Evolutionary conservation across 1,140 invertebrate species (phyloP), one percentile per base, ranked within the genome.

Genomic region (Ooceraea biroi): DNA sequence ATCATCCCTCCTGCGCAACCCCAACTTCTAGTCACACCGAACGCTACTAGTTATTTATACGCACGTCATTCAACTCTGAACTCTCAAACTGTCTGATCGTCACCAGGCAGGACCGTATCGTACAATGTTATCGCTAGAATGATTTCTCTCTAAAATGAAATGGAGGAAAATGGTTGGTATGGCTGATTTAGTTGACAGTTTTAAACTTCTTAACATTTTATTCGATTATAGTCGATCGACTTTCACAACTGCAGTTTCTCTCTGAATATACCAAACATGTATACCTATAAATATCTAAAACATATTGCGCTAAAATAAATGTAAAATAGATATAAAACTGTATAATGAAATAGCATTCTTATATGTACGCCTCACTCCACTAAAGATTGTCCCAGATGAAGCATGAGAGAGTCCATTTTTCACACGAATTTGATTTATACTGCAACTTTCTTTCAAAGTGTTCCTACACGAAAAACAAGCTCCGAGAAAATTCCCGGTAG

Each of bases 11-110:
- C 83, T 82, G 50, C 60, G 77, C 84, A 60, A 84, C 87, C 88
- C 85, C 83, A 57, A 63, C 77, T 74, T 89, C 90, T 88, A 90
- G 87, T 91, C 89, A 91, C 90, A 89, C 88, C 85, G 65, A 91
- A 84, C 85, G 86, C 82, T 82, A 91, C 90, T 90, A 86, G 88
- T 92, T 91, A 92, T 92, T 93, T 92, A 92, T 91, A 90, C 78
- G 69, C 77, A 46, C 78, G 77, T 58, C 63, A 41, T 55, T 73
- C 55, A 48, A 58, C 27, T 25, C 50, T 83, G 30, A 66, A 71
- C 65, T 77, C 68, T 63, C 41, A 22, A 71, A 86, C 60, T 66
- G 50, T 27, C 11, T 44, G 73, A 52, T 84, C 72, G 65, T 71
- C 61, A 41, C 50, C 14, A n/a, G 1, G 11, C 82, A 78, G 73